phyloP scores from a whole-genome alignment of 1,140 invertebrate genomes.

The Leptinotarsa texana region DNA sequence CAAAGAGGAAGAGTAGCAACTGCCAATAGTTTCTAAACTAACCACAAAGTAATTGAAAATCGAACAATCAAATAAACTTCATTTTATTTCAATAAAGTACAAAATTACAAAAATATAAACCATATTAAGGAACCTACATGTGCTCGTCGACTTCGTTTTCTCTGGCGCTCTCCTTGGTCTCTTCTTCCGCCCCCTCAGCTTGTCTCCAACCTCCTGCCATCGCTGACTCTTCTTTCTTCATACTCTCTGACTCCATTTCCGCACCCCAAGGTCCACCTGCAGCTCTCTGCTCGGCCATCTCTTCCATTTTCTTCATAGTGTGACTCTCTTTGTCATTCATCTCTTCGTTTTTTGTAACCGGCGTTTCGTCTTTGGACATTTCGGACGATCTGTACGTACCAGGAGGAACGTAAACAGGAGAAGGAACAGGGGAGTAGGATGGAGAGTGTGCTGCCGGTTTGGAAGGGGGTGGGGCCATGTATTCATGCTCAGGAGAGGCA shows the following conservation, averaged over 20 bases:
- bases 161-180: background rate
- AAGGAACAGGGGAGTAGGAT: constrained; percentile 27
- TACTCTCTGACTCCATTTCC: constrained; percentile 11
- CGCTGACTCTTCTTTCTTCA: background rate
- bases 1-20: too few species aligned
- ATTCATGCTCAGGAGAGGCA: constrained; percentile 14
- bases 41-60: too few species aligned
- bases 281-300: constrained; percentile 36
- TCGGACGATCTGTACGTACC: constrained; percentile 31
- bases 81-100: constrained; percentile 4
- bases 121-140: background rate
- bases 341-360: constrained; percentile 18
- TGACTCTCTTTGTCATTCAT: constrained; percentile 40
- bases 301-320: constrained; percentile 42
- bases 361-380: constrained; percentile 30
- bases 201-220: background rate
- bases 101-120: constrained; percentile 14
- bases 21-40: too few species aligned
- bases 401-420: constrained; percentile 32
- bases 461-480: constrained; percentile 22
- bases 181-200: background rate
- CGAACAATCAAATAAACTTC: background rate
- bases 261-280: constrained; percentile 22
- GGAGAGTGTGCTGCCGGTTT: constrained; percentile 22
- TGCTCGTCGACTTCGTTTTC: constrained; percentile 10